These are phyloP conservation scores for Typhlomys cinereus DNA, from an alignment of 2,113 vertebrate genomes.

Conservation along the genomic window DNA sequence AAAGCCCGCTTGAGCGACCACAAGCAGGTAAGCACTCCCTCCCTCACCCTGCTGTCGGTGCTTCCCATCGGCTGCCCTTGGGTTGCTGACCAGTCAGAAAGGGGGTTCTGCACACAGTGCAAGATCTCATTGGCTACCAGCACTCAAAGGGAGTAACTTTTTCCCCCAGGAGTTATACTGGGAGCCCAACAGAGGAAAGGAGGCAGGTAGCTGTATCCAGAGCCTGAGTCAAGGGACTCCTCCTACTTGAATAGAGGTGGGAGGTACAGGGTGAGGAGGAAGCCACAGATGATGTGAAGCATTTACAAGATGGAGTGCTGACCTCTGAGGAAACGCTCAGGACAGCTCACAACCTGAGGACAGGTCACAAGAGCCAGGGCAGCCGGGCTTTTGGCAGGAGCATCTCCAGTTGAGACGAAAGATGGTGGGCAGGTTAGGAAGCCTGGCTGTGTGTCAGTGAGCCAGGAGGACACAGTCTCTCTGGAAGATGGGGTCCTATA, in stretches of 20 bases:
- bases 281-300: not conserved
- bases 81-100: too few relatives aligned
- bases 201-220: rapidly evolving
- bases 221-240: not conserved
- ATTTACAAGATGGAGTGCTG: not conserved
- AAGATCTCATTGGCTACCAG: rapidly evolving
- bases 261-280: not conserved
- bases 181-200: not conserved
- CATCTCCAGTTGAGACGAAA: not conserved
- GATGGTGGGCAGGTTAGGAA: not conserved
- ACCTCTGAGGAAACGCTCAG: not conserved
- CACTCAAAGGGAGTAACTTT: not conserved
- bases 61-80: not conserved
- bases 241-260: not conserved
- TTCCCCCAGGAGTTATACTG: not conserved
- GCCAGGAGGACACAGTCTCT: not conserved
- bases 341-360: too few relatives aligned
- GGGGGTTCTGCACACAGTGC: not conserved
- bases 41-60: rapidly evolving
- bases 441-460: not conserved
- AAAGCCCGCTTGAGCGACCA: not conserved
- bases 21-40: constrained; percentile 37
- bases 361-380: not conserved
- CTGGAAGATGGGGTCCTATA: not conserved
- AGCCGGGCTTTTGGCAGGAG: too few relatives aligned